These are phyloP conservation scores for Crotalus tigris DNA, from an alignment of 2,113 vertebrate genomes.

Conservation along the genomic window DNA sequence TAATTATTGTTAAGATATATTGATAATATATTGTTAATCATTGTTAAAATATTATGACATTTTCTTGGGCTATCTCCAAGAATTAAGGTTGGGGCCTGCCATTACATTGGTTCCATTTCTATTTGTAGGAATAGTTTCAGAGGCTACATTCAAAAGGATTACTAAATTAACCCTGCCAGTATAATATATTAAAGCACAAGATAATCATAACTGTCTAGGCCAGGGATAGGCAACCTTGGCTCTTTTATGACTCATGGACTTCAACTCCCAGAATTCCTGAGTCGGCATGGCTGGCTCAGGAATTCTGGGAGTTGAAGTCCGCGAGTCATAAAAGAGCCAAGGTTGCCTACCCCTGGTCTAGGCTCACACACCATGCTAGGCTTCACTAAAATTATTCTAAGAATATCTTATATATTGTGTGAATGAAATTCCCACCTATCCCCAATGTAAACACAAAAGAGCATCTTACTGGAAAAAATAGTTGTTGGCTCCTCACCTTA, in stretches of 20 bases:
- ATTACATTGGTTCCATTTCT: neutral
- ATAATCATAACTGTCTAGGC: neutral
- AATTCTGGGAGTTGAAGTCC: no score
- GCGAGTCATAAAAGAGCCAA: no score
- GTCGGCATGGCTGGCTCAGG: no score
- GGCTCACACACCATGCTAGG: neutral
- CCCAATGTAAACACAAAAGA: neutral
- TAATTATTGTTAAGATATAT: no score
- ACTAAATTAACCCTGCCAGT: neutral
- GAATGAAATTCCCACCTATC: neutral
- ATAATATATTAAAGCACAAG: neutral
- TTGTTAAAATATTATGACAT: neutral
- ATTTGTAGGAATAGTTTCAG: neutral
- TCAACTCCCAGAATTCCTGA: no score
- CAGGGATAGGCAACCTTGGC: no score
- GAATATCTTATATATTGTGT: neutral
- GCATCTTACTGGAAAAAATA: neutral
- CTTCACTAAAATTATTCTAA: neutral
- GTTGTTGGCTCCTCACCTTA: slow-evolving; percentile 69
- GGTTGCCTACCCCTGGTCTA: neutral
- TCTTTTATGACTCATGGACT: no score
- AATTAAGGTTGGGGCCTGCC: neutral
- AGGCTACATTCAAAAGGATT: neutral
- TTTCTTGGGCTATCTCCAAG: neutral
- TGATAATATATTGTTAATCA: no score